These are phyloP conservation scores for Meloidogyne exigua DNA, from an alignment of 1,140 invertebrate genomes.

Conservation along the genomic window DNA sequence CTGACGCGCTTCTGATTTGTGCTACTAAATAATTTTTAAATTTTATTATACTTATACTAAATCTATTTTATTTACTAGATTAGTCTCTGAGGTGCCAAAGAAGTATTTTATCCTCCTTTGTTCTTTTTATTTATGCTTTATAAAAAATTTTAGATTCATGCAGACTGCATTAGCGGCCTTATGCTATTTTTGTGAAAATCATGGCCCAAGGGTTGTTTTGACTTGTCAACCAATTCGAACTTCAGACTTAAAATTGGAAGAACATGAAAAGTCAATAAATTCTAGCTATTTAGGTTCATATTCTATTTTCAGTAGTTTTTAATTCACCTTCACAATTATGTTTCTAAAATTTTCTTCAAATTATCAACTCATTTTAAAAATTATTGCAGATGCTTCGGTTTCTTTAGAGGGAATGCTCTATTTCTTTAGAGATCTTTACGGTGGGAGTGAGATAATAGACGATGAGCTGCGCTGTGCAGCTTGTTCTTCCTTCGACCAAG, in stretches of 20 bases:
- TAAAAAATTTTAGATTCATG: conserved; percentile 28
- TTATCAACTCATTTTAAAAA: background rate
- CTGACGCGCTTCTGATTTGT: too few relatives aligned
- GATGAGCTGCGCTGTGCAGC: conserved; percentile 44
- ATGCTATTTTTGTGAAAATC: conserved; percentile 47
- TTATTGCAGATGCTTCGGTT: conserved; percentile 10
- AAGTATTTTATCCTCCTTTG: too few relatives aligned
- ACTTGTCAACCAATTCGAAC: conserved; percentile 42
- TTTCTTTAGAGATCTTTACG: conserved; percentile 23
- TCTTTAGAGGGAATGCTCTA: conserved; percentile 4
- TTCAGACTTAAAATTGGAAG: conserved; percentile 8
- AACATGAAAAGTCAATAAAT: background rate
- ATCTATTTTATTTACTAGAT: too few relatives aligned
- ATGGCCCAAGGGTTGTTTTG: conserved; percentile 40
- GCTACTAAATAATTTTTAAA: too few relatives aligned
- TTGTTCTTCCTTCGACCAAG: conserved; percentile 44
- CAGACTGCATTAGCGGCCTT: conserved; percentile 40
- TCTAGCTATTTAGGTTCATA: background rate
- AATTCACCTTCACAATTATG: too few relatives aligned
- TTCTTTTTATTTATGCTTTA: too few relatives aligned
- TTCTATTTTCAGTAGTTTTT: background rate
- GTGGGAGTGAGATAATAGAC: conserved; percentile 35
- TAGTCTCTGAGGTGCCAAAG: too few relatives aligned
- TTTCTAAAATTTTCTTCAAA: too few relatives aligned
- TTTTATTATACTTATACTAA: too few relatives aligned